Percentiles rank a stretch among this genome's conserved stretches.
These are phyloP conservation scores for Synergus umbraculus DNA, from an alignment of 2,888 invertebrate species.

Conservation along the genomic window DNA sequence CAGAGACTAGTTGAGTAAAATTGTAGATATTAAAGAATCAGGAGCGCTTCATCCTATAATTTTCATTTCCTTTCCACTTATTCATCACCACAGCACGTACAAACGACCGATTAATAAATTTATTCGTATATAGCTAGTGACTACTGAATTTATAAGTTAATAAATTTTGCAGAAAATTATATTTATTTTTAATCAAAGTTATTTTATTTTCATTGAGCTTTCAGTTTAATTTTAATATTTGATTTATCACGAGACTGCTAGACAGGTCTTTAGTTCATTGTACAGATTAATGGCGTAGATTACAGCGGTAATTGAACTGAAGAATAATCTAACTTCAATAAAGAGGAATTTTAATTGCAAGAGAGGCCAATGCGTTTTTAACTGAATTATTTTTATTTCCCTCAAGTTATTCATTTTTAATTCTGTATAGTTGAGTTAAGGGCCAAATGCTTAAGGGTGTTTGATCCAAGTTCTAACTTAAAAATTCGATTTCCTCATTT, in stretches of 20 bases:
- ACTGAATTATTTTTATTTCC: background rate
- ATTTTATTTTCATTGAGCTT: background rate
- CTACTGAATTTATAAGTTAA: background rate
- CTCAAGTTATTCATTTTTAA: background rate
- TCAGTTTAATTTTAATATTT: background rate
- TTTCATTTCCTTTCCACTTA: slow-evolving; percentile 30
- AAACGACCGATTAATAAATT: background rate
- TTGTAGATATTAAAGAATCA: slow-evolving; percentile 22
- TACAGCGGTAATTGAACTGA: background rate
- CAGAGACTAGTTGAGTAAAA: background rate
- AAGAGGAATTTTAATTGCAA: background rate
- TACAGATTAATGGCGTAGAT: background rate
- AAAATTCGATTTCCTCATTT: no score
- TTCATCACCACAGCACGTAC: slow-evolving; percentile 11
- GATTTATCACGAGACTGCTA: background rate
- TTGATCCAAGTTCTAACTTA: no score
- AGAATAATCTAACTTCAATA: background rate
- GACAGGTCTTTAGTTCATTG: background rate
- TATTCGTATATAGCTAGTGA: background rate
- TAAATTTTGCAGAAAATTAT: background rate
- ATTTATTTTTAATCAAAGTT: background rate
- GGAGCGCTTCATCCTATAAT: slow-evolving; percentile 14
- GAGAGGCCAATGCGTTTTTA: background rate
- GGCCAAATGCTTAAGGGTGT: no score
- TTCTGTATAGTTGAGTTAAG: background rate